Evolutionary conservation across 2,113 vertebrate genomes (phyloP), one percentile per base, ranked within the genome.

Genomic region (Megaleporinus macrocephalus): DNA sequence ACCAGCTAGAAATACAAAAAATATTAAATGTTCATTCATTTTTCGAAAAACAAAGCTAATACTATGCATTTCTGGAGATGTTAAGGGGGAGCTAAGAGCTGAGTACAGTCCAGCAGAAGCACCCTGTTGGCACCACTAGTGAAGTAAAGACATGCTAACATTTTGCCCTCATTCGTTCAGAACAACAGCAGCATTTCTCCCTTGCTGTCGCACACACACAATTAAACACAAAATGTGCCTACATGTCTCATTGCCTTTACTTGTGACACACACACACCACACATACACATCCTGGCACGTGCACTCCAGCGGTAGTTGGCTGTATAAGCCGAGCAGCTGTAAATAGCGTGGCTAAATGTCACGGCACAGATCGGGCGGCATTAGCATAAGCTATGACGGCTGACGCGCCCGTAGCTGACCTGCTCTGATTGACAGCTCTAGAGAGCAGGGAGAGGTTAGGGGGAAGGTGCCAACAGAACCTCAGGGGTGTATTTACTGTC

Each of bases 331-430:
- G 72, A 57, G 57, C 71, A 82, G 84, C 72, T 81, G 81, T 81
- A 81, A 78, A 77, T 57, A 73, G 49, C 26, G 18, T 65, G 62
- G 77, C 75, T 83, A 81, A 86, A 86, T 84, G 85, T 81, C 85
- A 86, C 7, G 74, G 61, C 71, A 59, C 73, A 78, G 85, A 81
- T 86, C 51, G 55, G 59, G 51, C 66, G 30, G 79, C 69, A 86
- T 86, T 86, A 80, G 84, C 81, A 86, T 83, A 80, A 73, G 81
- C 73, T 75, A 61, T 83, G 82, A 81, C 78, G 82, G 73, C 16
- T 61, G 78, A 65, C 12, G 49, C 10, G 33, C 66, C 73, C 63
- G 5, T 14, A 26, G 29, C 70, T 77, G 76, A 85, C 86, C 86
- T 66, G 71, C 41, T 14, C 49, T 87, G 86, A 87, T 81, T 87